These are phyloP conservation scores for Habrosyne pyritoides DNA, from an alignment of 2,888 invertebrate species.

Conservation along the genomic window DNA sequence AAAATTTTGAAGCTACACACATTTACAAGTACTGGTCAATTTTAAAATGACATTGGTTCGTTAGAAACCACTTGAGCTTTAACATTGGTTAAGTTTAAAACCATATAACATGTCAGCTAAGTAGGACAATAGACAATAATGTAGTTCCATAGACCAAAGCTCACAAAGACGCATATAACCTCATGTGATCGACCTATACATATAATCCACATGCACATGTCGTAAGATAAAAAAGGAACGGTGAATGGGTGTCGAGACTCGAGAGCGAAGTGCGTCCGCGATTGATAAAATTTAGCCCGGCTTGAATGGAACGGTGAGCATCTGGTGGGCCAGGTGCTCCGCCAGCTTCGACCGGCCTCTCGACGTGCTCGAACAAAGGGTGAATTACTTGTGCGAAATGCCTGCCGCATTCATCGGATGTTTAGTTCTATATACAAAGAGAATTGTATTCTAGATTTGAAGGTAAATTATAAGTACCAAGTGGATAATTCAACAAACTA, in stretches of 20 bases:
- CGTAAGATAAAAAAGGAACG: conserved; percentile 51
- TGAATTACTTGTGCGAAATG: conserved; percentile 45
- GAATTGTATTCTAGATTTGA: neutral
- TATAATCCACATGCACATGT: conserved; percentile 32
- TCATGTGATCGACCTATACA: neutral
- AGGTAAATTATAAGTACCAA: neutral
- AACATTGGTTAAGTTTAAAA: no score
- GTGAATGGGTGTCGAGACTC: conserved; percentile 59
- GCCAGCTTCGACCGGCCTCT: conserved; percentile 42
- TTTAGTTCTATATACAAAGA: conserved; percentile 2
- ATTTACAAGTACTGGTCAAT: no score
- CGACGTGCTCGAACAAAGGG: conserved; percentile 50
- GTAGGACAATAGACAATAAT: no score
- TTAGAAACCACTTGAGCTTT: no score
- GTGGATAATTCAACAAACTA: neutral
- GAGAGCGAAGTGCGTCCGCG: conserved; percentile 46
- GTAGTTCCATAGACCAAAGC: neutral
- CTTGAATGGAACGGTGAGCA: conserved; percentile 65
- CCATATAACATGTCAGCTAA: no score
- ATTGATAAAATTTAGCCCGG: conserved; percentile 74
- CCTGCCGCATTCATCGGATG: conserved; percentile 1
- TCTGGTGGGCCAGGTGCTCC: conserved; percentile 72
- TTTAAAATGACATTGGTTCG: no score
- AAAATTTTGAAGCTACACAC: no score
- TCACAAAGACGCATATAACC: neutral